These are phyloP conservation scores for Neocrepidodera transversa DNA, from an alignment of 2,888 invertebrate species.

Conservation along the genomic window DNA sequence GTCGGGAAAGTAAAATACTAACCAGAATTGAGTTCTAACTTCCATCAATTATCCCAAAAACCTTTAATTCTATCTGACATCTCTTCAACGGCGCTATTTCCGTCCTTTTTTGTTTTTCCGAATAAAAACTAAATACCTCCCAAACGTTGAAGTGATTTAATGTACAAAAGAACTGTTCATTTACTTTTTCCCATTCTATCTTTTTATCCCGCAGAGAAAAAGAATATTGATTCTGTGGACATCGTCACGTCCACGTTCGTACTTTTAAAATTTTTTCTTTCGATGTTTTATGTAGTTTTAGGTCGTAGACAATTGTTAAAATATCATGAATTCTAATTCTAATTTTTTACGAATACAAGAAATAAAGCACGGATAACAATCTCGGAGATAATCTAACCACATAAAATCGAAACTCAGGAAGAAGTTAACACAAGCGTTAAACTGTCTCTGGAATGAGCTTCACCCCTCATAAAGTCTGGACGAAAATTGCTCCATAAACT, in stretches of 20 bases:
- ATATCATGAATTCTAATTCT: no score
- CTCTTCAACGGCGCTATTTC: background rate
- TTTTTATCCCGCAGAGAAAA: background rate
- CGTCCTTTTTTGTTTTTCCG: background rate
- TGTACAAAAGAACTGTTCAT: constrained; percentile 25
- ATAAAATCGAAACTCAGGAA: constrained; percentile 21
- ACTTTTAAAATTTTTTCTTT: no score
- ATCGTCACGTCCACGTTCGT: background rate
- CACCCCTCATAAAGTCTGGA: constrained; percentile 34
- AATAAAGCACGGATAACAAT: constrained; percentile 15
- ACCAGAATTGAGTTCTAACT: no score
- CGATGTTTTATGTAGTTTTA: no score
- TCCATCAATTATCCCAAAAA: no score
- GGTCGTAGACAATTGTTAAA: no score
- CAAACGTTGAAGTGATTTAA: constrained; percentile 23
- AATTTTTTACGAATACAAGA: no score
- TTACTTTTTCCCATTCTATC: constrained; percentile 19
- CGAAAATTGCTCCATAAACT: constrained; percentile 33
- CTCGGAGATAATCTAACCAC: constrained; percentile 22
- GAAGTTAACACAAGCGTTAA: constrained; percentile 25
- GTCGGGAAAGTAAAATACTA: no score
- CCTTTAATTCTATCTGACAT: background rate
- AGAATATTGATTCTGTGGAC: constrained; percentile 16
- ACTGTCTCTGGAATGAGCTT: constrained; percentile 24
- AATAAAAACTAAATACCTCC: constrained; percentile 22